Percentiles rank a stretch among this genome's conserved stretches.
Evolutionary conservation across 2,888 invertebrate species (phyloP).

Genomic region (Melolontha melolontha): DNA sequence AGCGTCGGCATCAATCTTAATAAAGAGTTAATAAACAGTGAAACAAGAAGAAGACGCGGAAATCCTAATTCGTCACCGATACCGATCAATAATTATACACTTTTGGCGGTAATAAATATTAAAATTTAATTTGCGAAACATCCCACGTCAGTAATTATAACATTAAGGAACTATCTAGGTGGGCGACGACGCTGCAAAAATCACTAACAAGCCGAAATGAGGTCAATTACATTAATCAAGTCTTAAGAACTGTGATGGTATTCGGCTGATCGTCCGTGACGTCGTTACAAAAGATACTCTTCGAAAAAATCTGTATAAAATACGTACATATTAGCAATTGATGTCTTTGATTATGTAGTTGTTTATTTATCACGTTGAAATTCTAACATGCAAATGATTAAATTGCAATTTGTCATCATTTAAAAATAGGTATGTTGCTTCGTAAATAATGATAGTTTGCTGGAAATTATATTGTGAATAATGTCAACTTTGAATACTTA

Average conservation of each 20-base stretch:
- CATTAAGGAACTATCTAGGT: background rate
- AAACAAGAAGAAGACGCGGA: background rate
- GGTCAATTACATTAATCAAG: conserved; percentile 21
- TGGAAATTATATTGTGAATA: no score
- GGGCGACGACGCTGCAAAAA: background rate
- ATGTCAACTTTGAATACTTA: no score
- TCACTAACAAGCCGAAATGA: conserved; percentile 22
- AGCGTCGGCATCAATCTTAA: conserved; percentile 14
- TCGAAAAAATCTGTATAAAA: background rate
- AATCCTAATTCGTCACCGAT: background rate
- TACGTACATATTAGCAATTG: background rate
- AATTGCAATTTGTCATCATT: no score
- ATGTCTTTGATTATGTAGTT: background rate
- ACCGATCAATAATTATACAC: no score
- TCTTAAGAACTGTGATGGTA: background rate
- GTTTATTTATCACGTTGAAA: no score
- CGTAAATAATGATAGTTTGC: no score
- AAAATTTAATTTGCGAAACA: background rate
- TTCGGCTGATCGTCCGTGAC: no score
- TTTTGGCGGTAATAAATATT: no score
- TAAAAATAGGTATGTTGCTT: no score
- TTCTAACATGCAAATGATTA: no score
- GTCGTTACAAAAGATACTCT: background rate
- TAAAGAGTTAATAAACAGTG: background rate
- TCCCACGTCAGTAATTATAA: no score